A percentile compares a stretch with the other conserved stretches of the same genome.
phyloP scores from a whole-genome alignment of 2,113 vertebrate genomes.

The Damaliscus lunatus region DNA sequence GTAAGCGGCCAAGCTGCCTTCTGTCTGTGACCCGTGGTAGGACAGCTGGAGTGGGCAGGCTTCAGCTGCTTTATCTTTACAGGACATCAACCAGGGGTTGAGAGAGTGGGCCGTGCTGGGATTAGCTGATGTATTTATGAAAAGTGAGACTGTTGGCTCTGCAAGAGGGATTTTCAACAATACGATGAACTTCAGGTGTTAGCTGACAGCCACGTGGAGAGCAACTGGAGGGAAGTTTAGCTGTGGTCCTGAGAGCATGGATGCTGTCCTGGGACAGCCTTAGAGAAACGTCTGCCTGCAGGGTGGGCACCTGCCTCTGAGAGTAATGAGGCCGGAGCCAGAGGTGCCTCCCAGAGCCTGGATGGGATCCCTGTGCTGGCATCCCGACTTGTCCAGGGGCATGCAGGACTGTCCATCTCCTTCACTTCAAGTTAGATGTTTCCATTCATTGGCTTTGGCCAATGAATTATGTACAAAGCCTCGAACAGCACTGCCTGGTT shows the following conservation, averaged over 20 bases:
- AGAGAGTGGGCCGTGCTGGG: neutral
- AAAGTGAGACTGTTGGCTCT: neutral
- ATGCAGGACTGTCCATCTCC: neutral
- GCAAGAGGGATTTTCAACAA: neutral
- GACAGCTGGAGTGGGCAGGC: neutral
- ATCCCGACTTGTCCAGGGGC: neutral
- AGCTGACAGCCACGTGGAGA: neutral
- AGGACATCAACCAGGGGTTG: neutral
- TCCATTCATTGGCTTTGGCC: neutral
- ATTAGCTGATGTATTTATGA: neutral
- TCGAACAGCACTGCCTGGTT: neutral
- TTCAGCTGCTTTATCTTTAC: neutral
- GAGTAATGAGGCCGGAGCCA: neutral
- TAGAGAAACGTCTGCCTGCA: neutral
- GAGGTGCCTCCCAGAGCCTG: neutral
- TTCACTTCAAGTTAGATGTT: neutral
- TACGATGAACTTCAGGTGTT: neutral
- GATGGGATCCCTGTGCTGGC: neutral
- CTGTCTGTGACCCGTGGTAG: neutral
- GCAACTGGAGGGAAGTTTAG: neutral
- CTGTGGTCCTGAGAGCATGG: neutral
- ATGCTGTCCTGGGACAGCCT: neutral
- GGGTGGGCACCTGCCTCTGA: neutral
- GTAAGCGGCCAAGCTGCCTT: rapidly evolving
- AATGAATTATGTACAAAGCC: neutral